Evolutionary conservation across 2,113 vertebrate species (phyloP), one percentile per base, ranked within the genome.

Genomic region (Myotis davidii): DNA sequence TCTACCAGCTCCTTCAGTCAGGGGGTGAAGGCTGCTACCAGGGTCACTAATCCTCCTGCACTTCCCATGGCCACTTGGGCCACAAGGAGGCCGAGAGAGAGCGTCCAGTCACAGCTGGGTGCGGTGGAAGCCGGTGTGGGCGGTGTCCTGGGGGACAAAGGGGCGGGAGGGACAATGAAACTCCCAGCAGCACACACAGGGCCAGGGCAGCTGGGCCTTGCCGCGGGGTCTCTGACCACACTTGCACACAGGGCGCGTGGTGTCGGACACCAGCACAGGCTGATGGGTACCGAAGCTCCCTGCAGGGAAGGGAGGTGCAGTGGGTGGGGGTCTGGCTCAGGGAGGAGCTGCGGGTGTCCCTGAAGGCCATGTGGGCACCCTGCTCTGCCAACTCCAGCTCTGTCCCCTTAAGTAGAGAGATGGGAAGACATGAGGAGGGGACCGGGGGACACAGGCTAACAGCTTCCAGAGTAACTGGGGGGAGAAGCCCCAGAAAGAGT

Each of bases 161-260:
- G 39, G 21, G 64, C 20, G 23, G 61, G 20, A 1, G 17, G 29
- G 32, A 34, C 48, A 12, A 6, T 2, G 39, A 29, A 7, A 25
- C n/a, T 29, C 34, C 61, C 42, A 34, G 27, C 10, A 21, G 34
- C 6, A 9, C 64, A 34, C 37, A 37, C 39, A 73, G 70, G 42
- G 11, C 45, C 17, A 5, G 9, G 9, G 23, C 32, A 29, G 25
- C 16, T 18, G 21, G 50, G 9, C 29, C 77, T 69, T 13, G 54
- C 29, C 39, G 6, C 83, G 52, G 69, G n/a, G 34, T 27, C 88
- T 94, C 74, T 27, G 65, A 20, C 76, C 23, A 1, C 61, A 25
- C 0, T 0, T 67, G 9, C n/a, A 37, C 17, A 10, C 9, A 0
- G 70, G 29, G 20, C 1, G 0, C 6, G 25, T 21, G 2, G 0